Base-by-base conservation (phyloP, 2,888 invertebrate genomes). In the Gasteruption jaculator region DNA sequence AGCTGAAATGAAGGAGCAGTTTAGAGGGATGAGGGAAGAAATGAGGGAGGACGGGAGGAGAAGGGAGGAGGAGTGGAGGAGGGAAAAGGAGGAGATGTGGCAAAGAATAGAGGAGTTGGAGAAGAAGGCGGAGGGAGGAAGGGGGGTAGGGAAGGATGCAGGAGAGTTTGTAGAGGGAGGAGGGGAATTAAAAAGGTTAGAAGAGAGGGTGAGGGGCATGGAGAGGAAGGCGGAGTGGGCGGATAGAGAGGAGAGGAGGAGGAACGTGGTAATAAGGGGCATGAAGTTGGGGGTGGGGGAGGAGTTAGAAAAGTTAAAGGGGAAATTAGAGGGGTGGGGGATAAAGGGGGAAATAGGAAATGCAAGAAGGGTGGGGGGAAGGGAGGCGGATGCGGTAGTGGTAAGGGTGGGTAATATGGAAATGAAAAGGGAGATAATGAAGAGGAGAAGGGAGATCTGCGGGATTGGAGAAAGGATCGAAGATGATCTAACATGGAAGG, bases 1-100 rank as follows among this genome's bases (percentile, higher is more conserved):
- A n/a, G n/a, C n/a, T n/a, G n/a, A n/a, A n/a, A n/a, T 4, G 10
- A 15, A 31, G 14, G 18, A n/a, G 10, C 10, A 29, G 12, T 5
- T 11, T 4, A 18, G 25, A 19, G 32, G 27, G 34, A 33, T 12
- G 20, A 25, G n/a, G 24, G 2, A 14, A n/a, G n/a, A 25, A 40
- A 32, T 31, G 35, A 39, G 25, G 16, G 33, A 39, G 24, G 24
- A 42, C 19, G 20, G 32, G 14, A 21, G 14, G 10, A 22, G 32
- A 19, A 11, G 16, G 38, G 16, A 16, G 29, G 33, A 31, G 22
- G 7, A 15, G n/a, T 11, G 22, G 29, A 10, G 15, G 36, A 16
- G 11, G 29, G 14, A 27, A n/a, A 36, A 30, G 18, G 15, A n/a
- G 4, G 27, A 18, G 26, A 16, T 15, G 12, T 24, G 14, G 8